Base-by-base conservation (phyloP, 2,888 invertebrate species). In the Omphaloscelis lunosa region DNA sequence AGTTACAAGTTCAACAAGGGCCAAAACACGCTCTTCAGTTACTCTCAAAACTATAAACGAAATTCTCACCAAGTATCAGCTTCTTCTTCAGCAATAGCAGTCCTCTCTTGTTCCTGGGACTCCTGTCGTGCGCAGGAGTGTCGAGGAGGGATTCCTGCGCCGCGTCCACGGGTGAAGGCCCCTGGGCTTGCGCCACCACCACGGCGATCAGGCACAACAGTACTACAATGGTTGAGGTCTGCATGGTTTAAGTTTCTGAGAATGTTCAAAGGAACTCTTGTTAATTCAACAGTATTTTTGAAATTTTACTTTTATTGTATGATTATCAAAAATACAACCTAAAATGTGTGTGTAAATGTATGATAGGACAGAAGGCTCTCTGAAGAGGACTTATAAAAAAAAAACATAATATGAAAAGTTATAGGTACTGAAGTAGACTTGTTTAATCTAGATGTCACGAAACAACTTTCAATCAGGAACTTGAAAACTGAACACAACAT, bases 51-150 rank as follows among this genome's bases (percentile, higher is more conserved):
- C 6, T 11, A 5, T n/a, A 15, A 41, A 70, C 3, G 15, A 7
- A 53, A 45, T 20, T 39, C 86, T 91, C 91, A 96, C 96, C 96
- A 86, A 96, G 94, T 81, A 96, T 91, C 76, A 96, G 90, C 88
- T 96, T 96, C 90, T 96, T 96, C 89, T 96, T 96, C 58, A 96
- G 87, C 59, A 96, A 89, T 48, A 96, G 89, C 72, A 96, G 89
- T 72, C 95, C 93, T 92, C 96, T 93, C 90, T 96, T 96, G 72
- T 93, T 92, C 87, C 96, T 93, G 12, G 93, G 92, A 85, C 94
- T 95, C 82, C 93, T 92, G 74, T 95, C 95, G 75, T 94, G 93
- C 48, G 89, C 92, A 0, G 95, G 94, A 34, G 92, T 91, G 78
- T 93, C 93, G 79, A 92, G 90, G 62, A 89, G 81, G 2, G 92